These are phyloP conservation scores for Chaetorhynchus papuensis DNA, from an alignment of 2,113 vertebrate species.

Conservation along the genomic window DNA sequence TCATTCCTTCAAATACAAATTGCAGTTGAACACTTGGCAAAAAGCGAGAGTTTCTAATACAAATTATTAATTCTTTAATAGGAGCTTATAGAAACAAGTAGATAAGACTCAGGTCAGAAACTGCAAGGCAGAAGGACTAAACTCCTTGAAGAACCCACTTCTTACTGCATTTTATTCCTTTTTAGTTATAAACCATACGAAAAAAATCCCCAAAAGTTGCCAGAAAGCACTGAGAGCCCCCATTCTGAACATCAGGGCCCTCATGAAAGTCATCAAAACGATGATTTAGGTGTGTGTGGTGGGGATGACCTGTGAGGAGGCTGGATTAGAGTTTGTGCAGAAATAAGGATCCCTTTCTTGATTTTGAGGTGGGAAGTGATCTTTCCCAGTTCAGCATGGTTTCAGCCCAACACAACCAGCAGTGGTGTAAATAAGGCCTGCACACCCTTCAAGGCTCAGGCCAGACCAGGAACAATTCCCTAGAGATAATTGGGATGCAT, in stretches of 20 bases:
- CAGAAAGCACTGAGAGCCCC: not conserved
- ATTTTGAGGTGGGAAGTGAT: not conserved
- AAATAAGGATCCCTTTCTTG: not conserved
- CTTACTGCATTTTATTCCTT: not conserved
- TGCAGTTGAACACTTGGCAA: not conserved
- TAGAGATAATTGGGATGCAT: not conserved
- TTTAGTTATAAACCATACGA: not conserved
- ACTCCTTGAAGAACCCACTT: not conserved
- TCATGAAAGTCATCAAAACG: not conserved
- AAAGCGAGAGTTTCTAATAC: not conserved
- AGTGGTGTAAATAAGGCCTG: not conserved
- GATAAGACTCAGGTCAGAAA: not conserved
- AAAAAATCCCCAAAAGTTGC: not conserved
- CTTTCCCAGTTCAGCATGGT: not conserved
- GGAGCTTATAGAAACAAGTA: not conserved
- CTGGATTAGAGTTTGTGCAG: not conserved
- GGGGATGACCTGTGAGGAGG: not conserved
- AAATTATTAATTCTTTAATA: not conserved
- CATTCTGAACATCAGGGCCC: not conserved
- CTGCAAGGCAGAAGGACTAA: not conserved
- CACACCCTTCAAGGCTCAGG: not conserved
- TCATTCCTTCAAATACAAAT: not conserved
- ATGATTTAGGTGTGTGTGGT: not conserved
- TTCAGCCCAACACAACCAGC: not conserved
- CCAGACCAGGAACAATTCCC: not conserved